Percentiles rank a stretch among this genome's conserved stretches.
phyloP scores from a whole-genome alignment of 2,797 vertebrate species.

The Aythya fuligula region DNA sequence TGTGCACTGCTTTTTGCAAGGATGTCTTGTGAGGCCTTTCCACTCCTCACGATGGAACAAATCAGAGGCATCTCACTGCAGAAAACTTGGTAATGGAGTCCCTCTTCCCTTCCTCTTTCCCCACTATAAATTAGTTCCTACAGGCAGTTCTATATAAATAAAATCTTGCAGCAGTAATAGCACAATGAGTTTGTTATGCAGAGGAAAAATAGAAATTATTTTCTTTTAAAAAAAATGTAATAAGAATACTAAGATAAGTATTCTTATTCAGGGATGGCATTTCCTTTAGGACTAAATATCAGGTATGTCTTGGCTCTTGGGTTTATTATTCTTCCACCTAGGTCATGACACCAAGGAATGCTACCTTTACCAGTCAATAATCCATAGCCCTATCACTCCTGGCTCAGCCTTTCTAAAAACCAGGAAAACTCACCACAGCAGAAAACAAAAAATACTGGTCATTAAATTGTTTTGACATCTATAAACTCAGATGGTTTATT shows the following conservation, averaged over 20 bases:
- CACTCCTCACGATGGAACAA: neutral
- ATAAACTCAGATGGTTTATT: neutral
- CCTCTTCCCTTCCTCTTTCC: neutral
- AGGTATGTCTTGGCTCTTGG: neutral
- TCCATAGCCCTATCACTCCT: neutral
- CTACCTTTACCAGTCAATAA: neutral
- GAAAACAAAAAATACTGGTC: neutral
- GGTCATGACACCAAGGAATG: neutral
- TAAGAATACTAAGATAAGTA: neutral
- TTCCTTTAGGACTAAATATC: neutral
- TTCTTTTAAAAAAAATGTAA: neutral
- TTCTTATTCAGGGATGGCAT: neutral
- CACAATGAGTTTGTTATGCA: neutral
- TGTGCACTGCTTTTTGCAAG: rapidly evolving
- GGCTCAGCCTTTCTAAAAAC: neutral
- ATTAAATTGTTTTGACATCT: neutral
- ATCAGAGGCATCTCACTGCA: neutral
- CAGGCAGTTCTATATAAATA: neutral
- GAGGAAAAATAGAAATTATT: neutral
- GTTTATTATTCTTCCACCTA: neutral
- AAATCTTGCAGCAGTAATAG: neutral
- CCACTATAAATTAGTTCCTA: neutral
- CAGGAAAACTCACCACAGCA: neutral
- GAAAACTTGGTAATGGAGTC: rapidly evolving
- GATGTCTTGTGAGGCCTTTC: neutral